Evolutionary conservation across 2,888 invertebrate genomes (phyloP), one percentile per base, ranked within the genome.

Genomic region (Drosophila sordidula): DNA sequence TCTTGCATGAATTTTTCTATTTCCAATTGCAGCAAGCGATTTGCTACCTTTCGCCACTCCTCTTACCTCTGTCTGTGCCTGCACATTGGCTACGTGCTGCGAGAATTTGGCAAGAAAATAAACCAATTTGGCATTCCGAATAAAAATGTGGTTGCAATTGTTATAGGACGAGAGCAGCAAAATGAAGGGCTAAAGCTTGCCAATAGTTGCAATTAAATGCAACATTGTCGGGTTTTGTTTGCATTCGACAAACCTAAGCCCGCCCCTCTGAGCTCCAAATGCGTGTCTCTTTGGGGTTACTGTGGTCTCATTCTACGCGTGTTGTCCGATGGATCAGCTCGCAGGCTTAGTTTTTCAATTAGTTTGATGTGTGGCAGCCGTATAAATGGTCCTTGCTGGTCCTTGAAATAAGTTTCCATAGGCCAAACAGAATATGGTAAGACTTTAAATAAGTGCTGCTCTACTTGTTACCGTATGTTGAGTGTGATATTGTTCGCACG

Each of bases 131-230:
- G 61, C 56, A 69, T 69, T 65, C 8, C 26, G 64, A 46, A 57
- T 64, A 74, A 75, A 61, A 75, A 61, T 70, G 56, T 45, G 46
- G 76, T 61, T 64, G 29, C 69, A 68, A 72, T 59, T 61, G 71
- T 71, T 76, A 26, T 44, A 38, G 12, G 39, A 50, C 32, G n/a
- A 29, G 32, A 38, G 42, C n/a, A 39, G 39, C 12, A 29, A 45
- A 39, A 50, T 46, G 36, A 51, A 46, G 49, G 22, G 45, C 39
- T 42, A 49, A 58, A 65, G 54, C 55, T 76, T 45, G 54, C 39
- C 54, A 69, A 86, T 71, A 65, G 67, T 67, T 68, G 80, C 80
- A 86, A 81, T 81, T 81, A 86, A 77, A 86, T 71, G 87, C 74
- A 71, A 80, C 73, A 81, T 71, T 86, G 71, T 70, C 50, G 52